Evolutionary conservation across 2,113 vertebrate species (phyloP).

Genomic region (Sphyrna mokarran): DNA sequence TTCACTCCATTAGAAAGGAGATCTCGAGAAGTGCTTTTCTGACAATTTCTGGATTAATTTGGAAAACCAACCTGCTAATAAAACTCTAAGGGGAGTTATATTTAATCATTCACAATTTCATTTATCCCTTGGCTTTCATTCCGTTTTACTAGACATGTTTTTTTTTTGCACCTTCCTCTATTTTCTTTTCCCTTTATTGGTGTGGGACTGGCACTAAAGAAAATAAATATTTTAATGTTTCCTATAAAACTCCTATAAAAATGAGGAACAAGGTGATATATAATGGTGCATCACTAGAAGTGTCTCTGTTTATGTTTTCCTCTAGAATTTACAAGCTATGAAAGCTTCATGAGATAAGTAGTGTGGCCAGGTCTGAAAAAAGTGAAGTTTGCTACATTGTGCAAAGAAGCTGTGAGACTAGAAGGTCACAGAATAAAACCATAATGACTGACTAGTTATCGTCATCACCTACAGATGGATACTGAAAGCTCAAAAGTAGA

Average conservation of each 20-base stretch:
- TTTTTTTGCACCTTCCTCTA: background rate
- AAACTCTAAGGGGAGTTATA: background rate
- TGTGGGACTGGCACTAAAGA: background rate
- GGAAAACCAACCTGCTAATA: background rate
- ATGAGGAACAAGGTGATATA: background rate
- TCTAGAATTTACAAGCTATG: background rate
- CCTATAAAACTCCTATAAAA: background rate
- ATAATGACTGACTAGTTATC: background rate
- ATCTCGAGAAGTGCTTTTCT: background rate
- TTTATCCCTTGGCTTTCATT: background rate
- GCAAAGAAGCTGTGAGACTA: background rate
- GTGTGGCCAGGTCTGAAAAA: background rate
- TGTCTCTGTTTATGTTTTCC: background rate
- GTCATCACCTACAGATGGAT: background rate
- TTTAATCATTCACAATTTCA: background rate
- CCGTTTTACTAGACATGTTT: no score
- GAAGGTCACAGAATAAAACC: background rate
- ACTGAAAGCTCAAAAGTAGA: background rate
- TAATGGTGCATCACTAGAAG: background rate
- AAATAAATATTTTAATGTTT: background rate
- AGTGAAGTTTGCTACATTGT: background rate
- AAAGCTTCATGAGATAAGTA: background rate
- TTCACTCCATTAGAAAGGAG: background rate
- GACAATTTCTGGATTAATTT: background rate
- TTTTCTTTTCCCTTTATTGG: background rate